These are phyloP conservation scores for Ammospiza nelsoni DNA, from an alignment of 2,113 vertebrate species.

Conservation along the genomic window DNA sequence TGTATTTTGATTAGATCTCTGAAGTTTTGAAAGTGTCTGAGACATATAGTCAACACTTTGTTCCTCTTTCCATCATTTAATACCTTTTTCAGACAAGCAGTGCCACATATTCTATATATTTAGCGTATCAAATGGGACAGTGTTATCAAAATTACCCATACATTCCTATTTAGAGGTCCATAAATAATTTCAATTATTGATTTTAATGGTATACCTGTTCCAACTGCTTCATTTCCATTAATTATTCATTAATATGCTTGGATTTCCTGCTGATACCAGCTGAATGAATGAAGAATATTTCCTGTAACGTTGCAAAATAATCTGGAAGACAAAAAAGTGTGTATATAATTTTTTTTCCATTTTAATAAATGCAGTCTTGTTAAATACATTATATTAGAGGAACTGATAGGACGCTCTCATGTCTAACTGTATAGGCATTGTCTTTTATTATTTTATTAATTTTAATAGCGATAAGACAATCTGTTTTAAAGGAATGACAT, in stretches of 20 bases:
- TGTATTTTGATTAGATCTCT: not conserved
- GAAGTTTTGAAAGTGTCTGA: not conserved
- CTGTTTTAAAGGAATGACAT: not conserved
- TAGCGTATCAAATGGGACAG: not conserved
- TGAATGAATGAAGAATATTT: conserved; percentile 11
- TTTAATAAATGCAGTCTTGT: not conserved
- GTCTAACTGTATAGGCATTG: not conserved
- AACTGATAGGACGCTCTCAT: not conserved
- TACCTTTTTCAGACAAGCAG: not conserved
- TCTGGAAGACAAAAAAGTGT: not conserved
- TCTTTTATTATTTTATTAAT: not conserved
- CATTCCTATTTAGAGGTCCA: not conserved
- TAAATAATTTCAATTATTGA: conserved; percentile 1
- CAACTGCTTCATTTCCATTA: not conserved
- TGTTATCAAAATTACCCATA: not conserved
- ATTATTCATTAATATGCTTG: not conserved
- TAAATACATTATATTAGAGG: not conserved
- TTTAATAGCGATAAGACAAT: not conserved
- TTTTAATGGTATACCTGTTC: not conserved
- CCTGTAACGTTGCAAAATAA: not conserved
- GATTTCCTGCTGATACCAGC: not conserved
- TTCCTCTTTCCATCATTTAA: not conserved
- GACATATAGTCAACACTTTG: not conserved
- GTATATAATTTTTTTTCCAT: not conserved
- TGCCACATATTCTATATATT: not conserved